Conservation (phyloP, 2,797 vertebrate genomes). For the Megaceryle alcyon region DNA sequence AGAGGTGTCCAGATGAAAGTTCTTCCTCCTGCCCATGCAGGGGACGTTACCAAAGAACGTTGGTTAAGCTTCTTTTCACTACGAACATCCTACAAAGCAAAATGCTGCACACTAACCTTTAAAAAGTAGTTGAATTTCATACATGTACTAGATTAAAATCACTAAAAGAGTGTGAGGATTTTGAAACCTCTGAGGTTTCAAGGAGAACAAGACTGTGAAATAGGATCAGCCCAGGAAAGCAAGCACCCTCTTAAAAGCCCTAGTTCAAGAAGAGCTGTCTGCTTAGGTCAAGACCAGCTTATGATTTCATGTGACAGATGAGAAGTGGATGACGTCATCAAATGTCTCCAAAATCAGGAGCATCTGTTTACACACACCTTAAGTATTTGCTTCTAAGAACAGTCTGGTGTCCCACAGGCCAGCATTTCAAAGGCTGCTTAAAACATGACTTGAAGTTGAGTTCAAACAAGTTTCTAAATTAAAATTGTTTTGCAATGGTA, state of each 20-base stretch:
- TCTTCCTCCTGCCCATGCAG: neutral
- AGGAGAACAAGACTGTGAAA: neutral
- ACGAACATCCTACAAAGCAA: neutral
- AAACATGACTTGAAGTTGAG: neutral
- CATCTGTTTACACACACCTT: slow-evolving; percentile 26
- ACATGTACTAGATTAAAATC: neutral
- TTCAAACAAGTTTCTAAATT: neutral
- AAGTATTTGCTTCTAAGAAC: neutral
- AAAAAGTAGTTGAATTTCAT: neutral
- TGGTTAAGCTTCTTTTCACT: neutral
- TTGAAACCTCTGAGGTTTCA: neutral
- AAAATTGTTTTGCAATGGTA: slow-evolving; percentile 15
- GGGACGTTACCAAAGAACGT: neutral
- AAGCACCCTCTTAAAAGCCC: neutral
- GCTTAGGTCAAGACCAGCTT: slow-evolving; percentile 4
- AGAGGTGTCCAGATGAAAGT: neutral
- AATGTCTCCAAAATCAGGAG: slow-evolving; percentile 26
- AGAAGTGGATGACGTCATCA: slow-evolving; percentile 28
- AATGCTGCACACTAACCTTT: neutral
- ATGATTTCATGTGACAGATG: neutral
- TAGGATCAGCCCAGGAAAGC: neutral
- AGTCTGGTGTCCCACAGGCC: neutral
- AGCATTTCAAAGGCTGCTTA: slow-evolving; percentile 10
- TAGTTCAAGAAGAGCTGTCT: neutral
- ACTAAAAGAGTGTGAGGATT: neutral